Evolutionary conservation across 1,140 invertebrate genomes (phyloP), one percentile per base, ranked within the genome.

Genomic region (Bombus waltoni): DNA sequence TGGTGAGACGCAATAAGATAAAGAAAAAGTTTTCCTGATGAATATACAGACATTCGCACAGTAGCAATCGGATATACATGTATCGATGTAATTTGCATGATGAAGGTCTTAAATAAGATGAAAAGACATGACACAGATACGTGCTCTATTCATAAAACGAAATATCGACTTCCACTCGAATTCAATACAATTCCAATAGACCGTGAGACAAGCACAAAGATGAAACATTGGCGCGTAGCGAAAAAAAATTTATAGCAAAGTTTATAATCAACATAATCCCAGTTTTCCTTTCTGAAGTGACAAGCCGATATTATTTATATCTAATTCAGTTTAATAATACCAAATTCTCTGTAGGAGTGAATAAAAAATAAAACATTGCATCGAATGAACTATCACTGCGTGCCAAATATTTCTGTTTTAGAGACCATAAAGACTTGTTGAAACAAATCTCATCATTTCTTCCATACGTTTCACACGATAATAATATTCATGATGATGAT

Each of bases 301-400:
- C 3, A 28, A 35, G 22, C 53, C 35, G 6, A 66, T 71, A 44
- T 79, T 38, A 32, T 11, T 82, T 53, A 66, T 22, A 57, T 1
- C 28, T 32, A 42, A 42, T 28, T 15, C 22, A 83, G 11, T 32
- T 40, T 83, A 83, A 77, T 83, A 76, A 75, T 83, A 77, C 1
- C 32, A 28, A 68, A 76, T 83, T 53, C 35, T 76, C 3, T 42
- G 35, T 35, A 83, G 35, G 40, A 66, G 32, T 76, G 75, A 57
- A 44, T 35, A 42, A 70, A 62, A 77, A 38, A 6, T 15, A 65
- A 38, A 44, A 79, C 8, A 32, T 38, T 47, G 32, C 38, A 47
- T 81, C 11, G 28, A 22, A 72, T 72, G n/a, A 8, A 32, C 15
- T 53, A 28, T 28, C 22, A 42, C 15, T n/a, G 38, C 13, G 40